phyloP scores from a whole-genome alignment of 2,888 invertebrate species.

The Philereme vetulata region DNA sequence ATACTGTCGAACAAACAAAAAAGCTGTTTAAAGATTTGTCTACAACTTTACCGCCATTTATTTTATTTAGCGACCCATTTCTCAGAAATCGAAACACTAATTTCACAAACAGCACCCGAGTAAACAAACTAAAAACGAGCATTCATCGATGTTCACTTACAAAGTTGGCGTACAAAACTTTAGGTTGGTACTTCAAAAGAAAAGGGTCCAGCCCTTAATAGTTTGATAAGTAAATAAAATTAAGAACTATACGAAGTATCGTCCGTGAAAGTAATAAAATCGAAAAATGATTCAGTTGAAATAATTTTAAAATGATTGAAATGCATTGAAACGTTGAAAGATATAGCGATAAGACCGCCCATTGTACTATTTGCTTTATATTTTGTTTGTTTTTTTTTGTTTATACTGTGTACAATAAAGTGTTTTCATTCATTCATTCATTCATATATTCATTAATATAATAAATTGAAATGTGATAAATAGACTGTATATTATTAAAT shows the following conservation, averaged over 20 bases:
- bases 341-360: no score
- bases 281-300: no score
- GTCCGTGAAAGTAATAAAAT: no score
- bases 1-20: neutral
- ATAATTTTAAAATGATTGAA: no score
- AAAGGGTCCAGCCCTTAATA: constrained; percentile 26
- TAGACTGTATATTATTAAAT: no score
- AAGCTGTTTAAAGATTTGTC: neutral
- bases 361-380: no score
- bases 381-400: no score
- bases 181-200: constrained; percentile 17
- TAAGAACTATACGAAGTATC: constrained; percentile 1
- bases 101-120: constrained; percentile 14
- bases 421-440: no score
- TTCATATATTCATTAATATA: no score
- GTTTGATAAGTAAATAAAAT: constrained; percentile 16
- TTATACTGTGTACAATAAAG: no score
- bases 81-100: constrained; percentile 19
- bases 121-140: constrained; percentile 15
- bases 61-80: constrained; percentile 1
- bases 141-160: constrained; percentile 19
- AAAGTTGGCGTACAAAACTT: constrained; percentile 14
- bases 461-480: no score
- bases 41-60: constrained; percentile 1
- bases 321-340: no score